A percentile compares a stretch with the other conserved stretches of the same genome.
These are phyloP conservation scores for Mandrillus leucophaeus DNA, from an alignment of 2,113 vertebrate species.

Conservation along the genomic window DNA sequence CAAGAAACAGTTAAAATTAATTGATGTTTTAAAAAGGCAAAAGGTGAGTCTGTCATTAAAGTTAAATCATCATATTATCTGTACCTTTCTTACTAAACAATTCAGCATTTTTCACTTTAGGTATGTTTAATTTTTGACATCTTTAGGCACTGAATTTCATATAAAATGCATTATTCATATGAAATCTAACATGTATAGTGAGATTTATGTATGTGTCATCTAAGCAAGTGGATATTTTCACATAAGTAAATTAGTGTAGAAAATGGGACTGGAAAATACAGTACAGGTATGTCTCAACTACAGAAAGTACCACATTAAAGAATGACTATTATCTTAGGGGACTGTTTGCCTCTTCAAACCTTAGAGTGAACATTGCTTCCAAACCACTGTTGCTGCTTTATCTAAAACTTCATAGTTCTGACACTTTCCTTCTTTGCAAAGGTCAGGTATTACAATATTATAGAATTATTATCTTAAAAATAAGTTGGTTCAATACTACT, in stretches of 20 bases:
- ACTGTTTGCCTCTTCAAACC: not conserved
- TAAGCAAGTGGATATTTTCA: not conserved
- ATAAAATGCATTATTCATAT: not conserved
- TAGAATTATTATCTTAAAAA: not conserved
- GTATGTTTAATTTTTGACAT: not conserved
- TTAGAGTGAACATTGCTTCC: not conserved
- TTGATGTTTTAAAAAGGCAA: slow-evolving; percentile 96
- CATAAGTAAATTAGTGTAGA: not conserved
- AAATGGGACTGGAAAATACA: not conserved
- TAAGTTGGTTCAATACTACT: not conserved
- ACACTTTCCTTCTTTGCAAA: not conserved
- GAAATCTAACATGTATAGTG: no score
- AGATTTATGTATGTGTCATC: not conserved
- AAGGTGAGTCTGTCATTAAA: slow-evolving; percentile 86
- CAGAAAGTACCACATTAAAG: not conserved
- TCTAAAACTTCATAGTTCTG: not conserved
- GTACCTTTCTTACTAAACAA: not conserved
- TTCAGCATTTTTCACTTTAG: not conserved
- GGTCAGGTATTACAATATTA: not conserved
- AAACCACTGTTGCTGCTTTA: not conserved
- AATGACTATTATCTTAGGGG: not conserved
- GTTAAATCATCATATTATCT: not conserved
- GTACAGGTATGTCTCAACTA: not conserved
- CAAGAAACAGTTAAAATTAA: slow-evolving; percentile 96
- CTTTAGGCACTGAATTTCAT: not conserved